These are phyloP conservation scores for Rhinichthys osculus DNA, from an alignment of 2,797 vertebrate genomes.

Conservation along the genomic window DNA sequence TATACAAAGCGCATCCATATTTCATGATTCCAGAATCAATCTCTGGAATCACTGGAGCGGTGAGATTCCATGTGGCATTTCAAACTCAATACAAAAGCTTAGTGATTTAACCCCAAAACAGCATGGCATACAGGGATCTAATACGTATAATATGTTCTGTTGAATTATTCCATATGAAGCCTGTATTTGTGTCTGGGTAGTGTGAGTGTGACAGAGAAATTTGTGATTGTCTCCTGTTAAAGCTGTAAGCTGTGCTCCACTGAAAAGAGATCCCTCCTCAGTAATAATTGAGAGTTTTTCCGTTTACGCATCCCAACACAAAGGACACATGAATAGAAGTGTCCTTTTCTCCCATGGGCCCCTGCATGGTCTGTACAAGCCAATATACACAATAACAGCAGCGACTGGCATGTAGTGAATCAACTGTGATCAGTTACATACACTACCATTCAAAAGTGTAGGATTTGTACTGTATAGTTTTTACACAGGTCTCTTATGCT, in stretches of 20 bases:
- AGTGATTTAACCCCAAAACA: neutral
- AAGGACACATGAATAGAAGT: slow-evolving; percentile 46
- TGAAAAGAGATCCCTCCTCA: slow-evolving; percentile 80
- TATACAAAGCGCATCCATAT: slow-evolving; percentile 65
- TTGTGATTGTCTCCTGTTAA: slow-evolving; percentile 64
- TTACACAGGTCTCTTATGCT: neutral
- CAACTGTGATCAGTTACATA: neutral
- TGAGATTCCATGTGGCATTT: slow-evolving; percentile 32
- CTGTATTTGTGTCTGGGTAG: slow-evolving; percentile 25
- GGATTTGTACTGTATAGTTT: neutral
- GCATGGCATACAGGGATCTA: neutral
- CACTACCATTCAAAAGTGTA: neutral
- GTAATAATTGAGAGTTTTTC: slow-evolving; percentile 87
- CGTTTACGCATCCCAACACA: slow-evolving; percentile 72
- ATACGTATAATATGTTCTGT: neutral
- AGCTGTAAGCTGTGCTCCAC: slow-evolving; percentile 70
- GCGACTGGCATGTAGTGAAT: neutral
- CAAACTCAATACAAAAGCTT: slow-evolving; percentile 27
- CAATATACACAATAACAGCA: neutral
- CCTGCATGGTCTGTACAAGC: slow-evolving; percentile 13
- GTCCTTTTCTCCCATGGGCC: slow-evolving; percentile 30
- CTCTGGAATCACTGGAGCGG: slow-evolving; percentile 62
- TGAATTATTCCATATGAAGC: slow-evolving; percentile 56
- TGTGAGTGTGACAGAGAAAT: slow-evolving; percentile 30
- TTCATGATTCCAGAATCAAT: slow-evolving; percentile 68